Percentiles rank a stretch among this genome's conserved stretches.
Conservation (phyloP, 2,888 invertebrate species). For the Dynastes hyllus region DNA sequence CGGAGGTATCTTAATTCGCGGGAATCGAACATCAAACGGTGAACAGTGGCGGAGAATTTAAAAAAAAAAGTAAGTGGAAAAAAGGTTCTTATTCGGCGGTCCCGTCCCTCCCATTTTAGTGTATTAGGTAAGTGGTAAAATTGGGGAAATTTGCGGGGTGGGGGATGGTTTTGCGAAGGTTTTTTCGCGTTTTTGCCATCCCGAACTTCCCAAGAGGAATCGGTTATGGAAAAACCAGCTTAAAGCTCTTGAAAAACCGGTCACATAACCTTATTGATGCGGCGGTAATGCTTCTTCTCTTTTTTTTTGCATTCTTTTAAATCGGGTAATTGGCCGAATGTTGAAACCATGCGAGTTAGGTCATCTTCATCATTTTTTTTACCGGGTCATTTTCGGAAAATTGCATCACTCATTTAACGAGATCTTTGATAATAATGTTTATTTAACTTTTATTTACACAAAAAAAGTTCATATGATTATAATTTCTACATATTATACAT, state of each 20-base stretch:
- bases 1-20: background rate
- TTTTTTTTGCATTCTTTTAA: constrained; percentile 9
- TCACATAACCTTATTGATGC: constrained; percentile 23
- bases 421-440: constrained; percentile 27
- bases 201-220: too few species aligned
- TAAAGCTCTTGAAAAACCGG: background rate
- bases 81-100: constrained; percentile 26
- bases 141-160: constrained; percentile 12
- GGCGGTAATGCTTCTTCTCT: too few species aligned
- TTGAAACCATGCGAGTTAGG: constrained; percentile 25
- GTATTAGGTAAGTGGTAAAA: constrained; percentile 50
- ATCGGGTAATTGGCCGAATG: constrained; percentile 2
- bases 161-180: background rate
- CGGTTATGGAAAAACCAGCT: too few species aligned
- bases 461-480: background rate
- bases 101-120: constrained; percentile 49
- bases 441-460: constrained; percentile 11
- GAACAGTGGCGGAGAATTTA: constrained; percentile 21
- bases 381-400: constrained; percentile 1
- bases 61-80: constrained; percentile 13
- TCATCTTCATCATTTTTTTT: constrained; percentile 6
- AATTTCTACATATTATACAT: too few species aligned
- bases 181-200: background rate
- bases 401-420: constrained; percentile 22
- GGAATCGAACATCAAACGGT: background rate